These are phyloP conservation scores for Myxocyprinus asiaticus DNA, from an alignment of 2,113 vertebrate species.

Conservation along the genomic window DNA sequence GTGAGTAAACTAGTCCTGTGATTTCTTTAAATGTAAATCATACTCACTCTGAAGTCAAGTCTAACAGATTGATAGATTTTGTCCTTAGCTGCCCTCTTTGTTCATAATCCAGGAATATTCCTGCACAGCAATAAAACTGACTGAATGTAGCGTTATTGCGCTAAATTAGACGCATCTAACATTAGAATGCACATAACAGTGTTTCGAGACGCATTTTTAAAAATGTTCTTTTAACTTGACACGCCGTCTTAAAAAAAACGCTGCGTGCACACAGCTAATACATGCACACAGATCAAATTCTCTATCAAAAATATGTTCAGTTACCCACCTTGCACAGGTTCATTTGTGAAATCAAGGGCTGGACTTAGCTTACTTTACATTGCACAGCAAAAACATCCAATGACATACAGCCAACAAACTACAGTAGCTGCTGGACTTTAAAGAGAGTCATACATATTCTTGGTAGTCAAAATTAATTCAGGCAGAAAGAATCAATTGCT, in stretches of 20 bases:
- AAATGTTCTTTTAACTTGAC: too few relatives aligned
- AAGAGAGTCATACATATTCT: background rate
- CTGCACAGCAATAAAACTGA: conserved; percentile 61
- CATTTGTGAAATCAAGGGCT: background rate
- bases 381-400: background rate
- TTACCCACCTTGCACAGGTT: background rate
- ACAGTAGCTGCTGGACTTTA: background rate
- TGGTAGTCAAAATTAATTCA: background rate
- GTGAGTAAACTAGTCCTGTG: too few relatives aligned
- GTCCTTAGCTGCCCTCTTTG: conserved; percentile 79
- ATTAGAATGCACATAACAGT: too few relatives aligned
- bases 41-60: conserved; percentile 83
- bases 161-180: too few relatives aligned
- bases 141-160: background rate
- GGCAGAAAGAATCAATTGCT: conserved; percentile 41
- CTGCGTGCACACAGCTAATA: background rate
- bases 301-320: conserved; percentile 49
- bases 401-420: background rate
- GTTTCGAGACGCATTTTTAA: too few relatives aligned
- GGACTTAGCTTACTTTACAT: background rate
- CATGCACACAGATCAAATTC: conserved; percentile 63
- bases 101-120: conserved; percentile 90
- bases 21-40: background rate
- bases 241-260: too few relatives aligned
- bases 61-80: conserved; percentile 88